Base-by-base conservation (phyloP, 2,113 vertebrate species). In the Pagrus major region DNA sequence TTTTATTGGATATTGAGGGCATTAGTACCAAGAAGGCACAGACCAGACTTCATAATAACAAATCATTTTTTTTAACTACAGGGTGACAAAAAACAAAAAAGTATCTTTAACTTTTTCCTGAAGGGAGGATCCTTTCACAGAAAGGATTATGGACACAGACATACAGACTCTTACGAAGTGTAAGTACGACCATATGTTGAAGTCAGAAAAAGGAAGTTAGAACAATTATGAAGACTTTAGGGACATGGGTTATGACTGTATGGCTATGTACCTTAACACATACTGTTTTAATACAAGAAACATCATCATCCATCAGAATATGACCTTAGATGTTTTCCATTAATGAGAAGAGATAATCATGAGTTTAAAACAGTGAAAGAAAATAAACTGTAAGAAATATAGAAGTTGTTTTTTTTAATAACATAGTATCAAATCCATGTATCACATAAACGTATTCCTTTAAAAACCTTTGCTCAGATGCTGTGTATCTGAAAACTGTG, bases 101-200 rank as follows among this genome's bases (percentile, higher is more conserved):
- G 67, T n/a, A 42, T 44, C 33, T 56, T 90, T 74, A 37, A 35
- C 90, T 85, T 89, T 65, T 59, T 89, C 91, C 83, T 4, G 69
- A 89, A 9, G 89, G 89, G 83, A 71, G 91, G 91, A 94, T 95
- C 97, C 97, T 97, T 98, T 97, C 97, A 98, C 95, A 95, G 96
- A 97, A 98, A 97, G 97, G 97, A 96, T 86, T 87, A 93, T 89
- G 91, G 84, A 85, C 91, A 81, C 31, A 92, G 86, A 89, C 92
- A 91, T 89, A 90, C 77, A 90, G 86, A 90, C 93, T 87, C 66
- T 71, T 84, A 84, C 83, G 68, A n/a, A 83, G 55, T 71, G 77
- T 71, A 88, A 84, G 80, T 91, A 74, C 64, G 86, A 85, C 71
- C 73, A 86, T 71, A 88, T 76, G 89, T 44, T 64, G 56, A 79